A percentile compares a stretch with the other conserved stretches of the same genome.
Conservation (phyloP, 1,140 invertebrate genomes). For the Argopecten irradians region DNA sequence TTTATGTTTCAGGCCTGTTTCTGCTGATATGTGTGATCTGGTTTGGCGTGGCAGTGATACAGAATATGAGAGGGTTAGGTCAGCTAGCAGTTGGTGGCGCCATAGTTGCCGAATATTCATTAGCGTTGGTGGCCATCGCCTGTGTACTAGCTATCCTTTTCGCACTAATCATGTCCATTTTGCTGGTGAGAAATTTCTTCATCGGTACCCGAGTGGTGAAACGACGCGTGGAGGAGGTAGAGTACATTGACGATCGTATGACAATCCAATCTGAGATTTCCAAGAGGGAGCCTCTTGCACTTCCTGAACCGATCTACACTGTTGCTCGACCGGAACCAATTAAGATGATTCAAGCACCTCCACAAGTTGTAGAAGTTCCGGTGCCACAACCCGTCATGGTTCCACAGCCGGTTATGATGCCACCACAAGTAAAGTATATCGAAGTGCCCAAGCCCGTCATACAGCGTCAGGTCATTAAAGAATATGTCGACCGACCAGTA, state of each 20-base stretch:
- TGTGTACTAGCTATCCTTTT: not conserved
- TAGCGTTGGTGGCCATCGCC: not conserved
- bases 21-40: not conserved
- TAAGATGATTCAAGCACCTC: not conserved
- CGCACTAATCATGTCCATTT: not conserved
- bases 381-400: not conserved
- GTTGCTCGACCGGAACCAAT: not conserved
- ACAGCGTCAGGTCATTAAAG: not conserved
- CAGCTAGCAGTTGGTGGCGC: not conserved
- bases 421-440: not conserved
- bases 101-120: not conserved
- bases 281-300: not conserved
- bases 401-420: not conserved
- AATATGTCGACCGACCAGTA: not conserved
- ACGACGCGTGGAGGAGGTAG: not conserved
- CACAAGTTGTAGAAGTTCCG: not conserved
- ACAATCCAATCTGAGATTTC: not conserved
- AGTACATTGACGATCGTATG: not conserved
- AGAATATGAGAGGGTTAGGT: not conserved
- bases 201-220: conserved; percentile 3
- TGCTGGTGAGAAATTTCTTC: conserved; percentile 4
- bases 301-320: not conserved
- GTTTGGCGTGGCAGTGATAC: not conserved
- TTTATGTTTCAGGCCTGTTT: not conserved
- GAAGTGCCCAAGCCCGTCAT: not conserved